Base-by-base conservation (phyloP, 2,113 vertebrate genomes). In the Tachycineta bicolor region DNA sequence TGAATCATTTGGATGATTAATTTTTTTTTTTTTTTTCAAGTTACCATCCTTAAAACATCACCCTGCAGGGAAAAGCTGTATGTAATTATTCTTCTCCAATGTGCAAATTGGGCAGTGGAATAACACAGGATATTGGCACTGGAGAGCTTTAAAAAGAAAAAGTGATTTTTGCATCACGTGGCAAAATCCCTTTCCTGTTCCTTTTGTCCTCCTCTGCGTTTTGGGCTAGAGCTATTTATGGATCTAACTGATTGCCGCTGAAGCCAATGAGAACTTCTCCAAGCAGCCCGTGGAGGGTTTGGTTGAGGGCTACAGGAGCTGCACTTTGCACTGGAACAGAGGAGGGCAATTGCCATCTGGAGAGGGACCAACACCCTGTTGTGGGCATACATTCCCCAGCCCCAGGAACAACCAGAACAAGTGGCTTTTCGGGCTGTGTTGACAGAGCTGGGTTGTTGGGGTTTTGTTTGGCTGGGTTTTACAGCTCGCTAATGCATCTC, bases 101-200 rank as follows among this genome's bases (percentile, higher is more conserved):
- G 5, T 43, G 78, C 24, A 62, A 92, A 93, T 83, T 73, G 53
- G 70, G 28, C n/a, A 14, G 50, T 8, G 59, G 74, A 82, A 37
- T 25, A 71, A 87, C 79, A 60, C 70, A 67, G 71, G 83, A 73
- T 76, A 64, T 34, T 82, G 59, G 70, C 59, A 26, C 9, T 60
- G 68, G 64, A 58, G 79, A 58, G 58, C 41, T 65, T 68, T 23
- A 49, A 69, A 60, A 65, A 52, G 9, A 59, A 41, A 13, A 63
- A 41, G 14, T 6, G 25, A 47, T 79, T 89, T 67, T 70, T 26
- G 14, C 49, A 65, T 19, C 11, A 80, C 50, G 50, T 55, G 88
- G 34, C 82, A 67, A 87, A 83, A 86, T 47, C 90, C 41, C 44
- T 75, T 90, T 92, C 90, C 92, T 52, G 25, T 15, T 85, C 1